phyloP scores from a whole-genome alignment of 2,113 vertebrate genomes.

The Chloebia gouldiae region DNA sequence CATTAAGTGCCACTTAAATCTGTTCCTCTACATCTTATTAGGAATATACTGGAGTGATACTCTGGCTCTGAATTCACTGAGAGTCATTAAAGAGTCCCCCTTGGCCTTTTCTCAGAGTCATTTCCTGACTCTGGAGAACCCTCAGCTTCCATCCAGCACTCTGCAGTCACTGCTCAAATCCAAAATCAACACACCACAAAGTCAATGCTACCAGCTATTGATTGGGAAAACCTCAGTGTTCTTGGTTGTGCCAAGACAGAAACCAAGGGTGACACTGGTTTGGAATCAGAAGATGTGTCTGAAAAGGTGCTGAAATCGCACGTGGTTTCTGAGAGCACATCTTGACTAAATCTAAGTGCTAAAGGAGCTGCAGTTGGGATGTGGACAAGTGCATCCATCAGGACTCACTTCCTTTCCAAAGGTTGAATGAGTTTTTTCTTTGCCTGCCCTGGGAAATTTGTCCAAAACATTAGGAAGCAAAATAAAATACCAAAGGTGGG shows the following conservation, averaged over 20 bases:
- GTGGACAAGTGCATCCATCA: not conserved
- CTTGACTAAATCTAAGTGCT: not conserved
- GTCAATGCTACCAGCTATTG: not conserved
- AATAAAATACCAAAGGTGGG: not conserved
- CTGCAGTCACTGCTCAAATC: not conserved
- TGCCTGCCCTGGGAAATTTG: not conserved
- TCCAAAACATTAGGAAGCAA: not conserved
- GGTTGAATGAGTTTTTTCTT: not conserved
- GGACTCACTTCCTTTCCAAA: not conserved
- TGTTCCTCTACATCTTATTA: constrained; percentile 62
- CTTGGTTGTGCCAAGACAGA: not conserved
- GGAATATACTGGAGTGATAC: constrained; percentile 57
- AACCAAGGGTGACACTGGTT: not conserved
- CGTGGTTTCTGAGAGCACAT: rapidly evolving
- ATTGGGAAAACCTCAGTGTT: not conserved
- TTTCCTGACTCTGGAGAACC: not conserved
- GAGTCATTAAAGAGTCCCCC: constrained; percentile 50
- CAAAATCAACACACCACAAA: not conserved
- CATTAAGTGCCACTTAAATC: constrained; percentile 73
- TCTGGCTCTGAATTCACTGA: constrained; percentile 37
- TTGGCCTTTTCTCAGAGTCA: constrained; percentile 45
- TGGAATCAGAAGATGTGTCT: not conserved
- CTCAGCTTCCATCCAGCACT: not conserved
- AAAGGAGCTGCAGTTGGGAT: not conserved
- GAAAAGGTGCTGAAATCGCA: not conserved